Percentiles rank a stretch among this genome's conserved stretches.
Evolutionary conservation across 2,113 vertebrate species (phyloP).

Genomic region (Notiomystis cincta): DNA sequence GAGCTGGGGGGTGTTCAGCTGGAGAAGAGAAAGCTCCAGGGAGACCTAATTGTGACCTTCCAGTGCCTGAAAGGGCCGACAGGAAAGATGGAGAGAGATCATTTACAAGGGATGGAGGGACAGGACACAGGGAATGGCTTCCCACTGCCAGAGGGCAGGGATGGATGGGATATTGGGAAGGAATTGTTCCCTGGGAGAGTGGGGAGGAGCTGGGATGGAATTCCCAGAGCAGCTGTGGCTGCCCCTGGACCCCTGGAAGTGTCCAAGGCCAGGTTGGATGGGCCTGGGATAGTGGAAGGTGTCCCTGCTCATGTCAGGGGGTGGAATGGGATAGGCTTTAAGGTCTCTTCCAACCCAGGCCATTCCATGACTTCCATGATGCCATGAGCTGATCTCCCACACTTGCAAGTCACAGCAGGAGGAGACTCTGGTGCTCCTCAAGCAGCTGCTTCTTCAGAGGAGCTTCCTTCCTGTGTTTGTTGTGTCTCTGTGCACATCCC

Average conservation of each 20-base stretch:
- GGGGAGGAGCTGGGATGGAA: not conserved
- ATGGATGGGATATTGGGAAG: not conserved
- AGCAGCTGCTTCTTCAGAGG: not conserved
- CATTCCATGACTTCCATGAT: too few species aligned
- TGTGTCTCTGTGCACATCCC: too few species aligned
- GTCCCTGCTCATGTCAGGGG: not conserved
- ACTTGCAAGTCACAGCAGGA: accelerated
- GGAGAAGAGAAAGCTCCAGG: not conserved
- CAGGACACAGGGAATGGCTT: not conserved
- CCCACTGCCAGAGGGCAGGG: not conserved
- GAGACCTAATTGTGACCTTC: accelerated
- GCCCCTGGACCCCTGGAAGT: not conserved
- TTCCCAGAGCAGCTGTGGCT: not conserved
- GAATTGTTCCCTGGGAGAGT: not conserved
- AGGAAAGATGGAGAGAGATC: not conserved
- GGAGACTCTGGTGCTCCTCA: accelerated
- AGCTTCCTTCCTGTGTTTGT: not conserved
- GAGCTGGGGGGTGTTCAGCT: not conserved
- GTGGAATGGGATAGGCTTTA: accelerated
- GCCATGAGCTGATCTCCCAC: not conserved
- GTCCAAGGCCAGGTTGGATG: not conserved
- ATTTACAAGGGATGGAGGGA: not conserved
- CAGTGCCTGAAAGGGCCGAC: not conserved
- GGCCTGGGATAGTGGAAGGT: accelerated
- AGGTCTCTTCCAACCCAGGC: not conserved